Evolutionary conservation across 2,797 vertebrate genomes (phyloP).

Genomic region (Pangasius sanitwongsei): DNA sequence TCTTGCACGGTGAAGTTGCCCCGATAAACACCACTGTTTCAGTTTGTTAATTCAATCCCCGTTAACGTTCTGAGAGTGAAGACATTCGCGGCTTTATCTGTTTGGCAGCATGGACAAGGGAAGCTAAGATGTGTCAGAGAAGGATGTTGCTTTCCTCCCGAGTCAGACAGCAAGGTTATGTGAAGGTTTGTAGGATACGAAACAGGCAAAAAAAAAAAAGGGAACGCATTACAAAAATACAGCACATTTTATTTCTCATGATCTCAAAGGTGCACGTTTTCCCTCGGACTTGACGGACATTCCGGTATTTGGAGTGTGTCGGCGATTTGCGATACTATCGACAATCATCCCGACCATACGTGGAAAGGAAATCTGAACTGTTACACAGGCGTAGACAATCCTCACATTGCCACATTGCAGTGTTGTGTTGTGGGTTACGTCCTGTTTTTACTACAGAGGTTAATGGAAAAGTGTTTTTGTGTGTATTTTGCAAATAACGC

Average conservation of each 20-base stretch:
- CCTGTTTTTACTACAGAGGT: constrained; percentile 39
- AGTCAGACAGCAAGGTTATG: not conserved
- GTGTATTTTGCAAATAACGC: not conserved
- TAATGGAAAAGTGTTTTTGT: constrained; percentile 17
- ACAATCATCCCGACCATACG: not conserved
- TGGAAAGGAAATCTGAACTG: not conserved
- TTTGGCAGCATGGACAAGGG: not conserved
- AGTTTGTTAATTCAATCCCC: not conserved
- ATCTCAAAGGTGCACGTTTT: not conserved
- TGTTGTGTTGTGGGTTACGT: not conserved
- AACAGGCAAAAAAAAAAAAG: not conserved
- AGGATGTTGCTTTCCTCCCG: not conserved
- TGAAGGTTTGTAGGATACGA: not conserved
- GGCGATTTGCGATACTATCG: not conserved
- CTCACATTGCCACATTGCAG: not conserved
- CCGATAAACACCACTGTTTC: not conserved
- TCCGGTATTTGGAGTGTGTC: too few species aligned
- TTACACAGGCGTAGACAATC: not conserved
- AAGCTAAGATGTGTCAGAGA: not conserved
- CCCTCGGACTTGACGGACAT: too few species aligned
- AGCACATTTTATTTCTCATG: not conserved
- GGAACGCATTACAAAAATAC: not conserved
- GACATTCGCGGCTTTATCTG: not conserved
- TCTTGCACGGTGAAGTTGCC: too few species aligned
- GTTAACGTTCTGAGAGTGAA: not conserved